A percentile compares a stretch with the other conserved stretches of the same genome.
Evolutionary conservation across 2,113 vertebrate genomes (phyloP).

Genomic region (Myrmecophaga tridactyla): DNA sequence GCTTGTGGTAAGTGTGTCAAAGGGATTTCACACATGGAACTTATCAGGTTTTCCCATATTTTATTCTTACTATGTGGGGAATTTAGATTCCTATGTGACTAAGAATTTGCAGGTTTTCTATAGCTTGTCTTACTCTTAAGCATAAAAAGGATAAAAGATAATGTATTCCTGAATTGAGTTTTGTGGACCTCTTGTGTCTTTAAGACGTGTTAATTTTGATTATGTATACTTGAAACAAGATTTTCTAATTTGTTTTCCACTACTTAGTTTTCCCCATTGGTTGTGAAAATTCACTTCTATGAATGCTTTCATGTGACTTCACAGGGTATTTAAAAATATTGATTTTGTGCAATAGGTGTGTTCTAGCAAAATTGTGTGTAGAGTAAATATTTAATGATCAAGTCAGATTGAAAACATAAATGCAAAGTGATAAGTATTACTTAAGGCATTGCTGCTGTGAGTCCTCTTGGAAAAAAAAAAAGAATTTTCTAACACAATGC

Average conservation of each 20-base stretch:
- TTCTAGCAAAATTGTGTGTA: neutral
- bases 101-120: constrained; percentile 46
- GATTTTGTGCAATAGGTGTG: neutral
- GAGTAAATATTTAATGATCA: neutral
- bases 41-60: constrained; percentile 46
- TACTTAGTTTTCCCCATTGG: neutral
- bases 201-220: neutral
- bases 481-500: neutral
- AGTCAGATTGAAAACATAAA: neutral
- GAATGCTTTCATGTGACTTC: neutral
- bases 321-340: neutral
- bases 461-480: neutral
- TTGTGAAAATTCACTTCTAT: neutral
- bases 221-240: neutral
- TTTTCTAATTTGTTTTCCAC: neutral
- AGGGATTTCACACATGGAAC: constrained; percentile 62
- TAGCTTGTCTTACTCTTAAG: constrained; percentile 2
- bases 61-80: constrained; percentile 33
- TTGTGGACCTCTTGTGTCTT: neutral
- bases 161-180: neutral
- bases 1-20: neutral
- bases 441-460: neutral
- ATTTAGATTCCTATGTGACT: constrained; percentile 44
- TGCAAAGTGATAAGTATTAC: neutral
- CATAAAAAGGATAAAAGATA: neutral